A percentile compares a stretch with the other conserved stretches of the same genome.
These are phyloP conservation scores for Amphimallon solstitiale DNA, from an alignment of 2,888 invertebrate species.

Conservation along the genomic window DNA sequence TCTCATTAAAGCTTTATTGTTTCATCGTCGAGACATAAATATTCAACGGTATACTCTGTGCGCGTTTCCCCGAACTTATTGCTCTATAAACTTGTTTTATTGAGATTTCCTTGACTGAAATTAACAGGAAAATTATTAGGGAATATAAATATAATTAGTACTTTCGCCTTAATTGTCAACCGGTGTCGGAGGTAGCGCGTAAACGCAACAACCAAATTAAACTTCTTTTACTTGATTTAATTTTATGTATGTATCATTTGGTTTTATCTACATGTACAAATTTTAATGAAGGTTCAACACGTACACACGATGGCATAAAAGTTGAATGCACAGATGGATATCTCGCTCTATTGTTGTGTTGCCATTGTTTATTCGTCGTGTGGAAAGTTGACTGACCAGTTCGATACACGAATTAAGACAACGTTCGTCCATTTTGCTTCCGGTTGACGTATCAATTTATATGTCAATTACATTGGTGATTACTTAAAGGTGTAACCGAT, in stretches of 20 bases:
- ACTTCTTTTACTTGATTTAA: background rate
- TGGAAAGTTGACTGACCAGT: background rate
- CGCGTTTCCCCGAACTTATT: background rate
- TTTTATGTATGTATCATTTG: background rate
- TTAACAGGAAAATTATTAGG: background rate
- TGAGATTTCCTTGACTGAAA: background rate
- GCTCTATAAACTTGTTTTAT: background rate
- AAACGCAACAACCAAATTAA: background rate
- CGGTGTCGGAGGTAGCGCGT: background rate
- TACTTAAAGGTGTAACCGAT: background rate
- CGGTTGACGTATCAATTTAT: slow-evolving; percentile 5
- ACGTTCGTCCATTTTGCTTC: background rate
- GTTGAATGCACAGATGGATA: background rate
- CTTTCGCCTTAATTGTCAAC: background rate
- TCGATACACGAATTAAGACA: slow-evolving; percentile 1
- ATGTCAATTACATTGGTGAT: background rate
- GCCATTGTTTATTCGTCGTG: background rate
- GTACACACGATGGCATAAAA: too few species aligned
- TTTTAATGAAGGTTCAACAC: too few species aligned
- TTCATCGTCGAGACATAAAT: background rate
- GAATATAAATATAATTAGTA: background rate
- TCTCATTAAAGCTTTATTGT: slow-evolving; percentile 10
- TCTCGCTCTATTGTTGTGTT: background rate
- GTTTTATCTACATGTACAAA: background rate
- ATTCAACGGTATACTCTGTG: background rate